A percentile compares a stretch with the other conserved stretches of the same genome.
Conservation (phyloP, 2,113 vertebrate genomes). For the Casuarius casuarius region DNA sequence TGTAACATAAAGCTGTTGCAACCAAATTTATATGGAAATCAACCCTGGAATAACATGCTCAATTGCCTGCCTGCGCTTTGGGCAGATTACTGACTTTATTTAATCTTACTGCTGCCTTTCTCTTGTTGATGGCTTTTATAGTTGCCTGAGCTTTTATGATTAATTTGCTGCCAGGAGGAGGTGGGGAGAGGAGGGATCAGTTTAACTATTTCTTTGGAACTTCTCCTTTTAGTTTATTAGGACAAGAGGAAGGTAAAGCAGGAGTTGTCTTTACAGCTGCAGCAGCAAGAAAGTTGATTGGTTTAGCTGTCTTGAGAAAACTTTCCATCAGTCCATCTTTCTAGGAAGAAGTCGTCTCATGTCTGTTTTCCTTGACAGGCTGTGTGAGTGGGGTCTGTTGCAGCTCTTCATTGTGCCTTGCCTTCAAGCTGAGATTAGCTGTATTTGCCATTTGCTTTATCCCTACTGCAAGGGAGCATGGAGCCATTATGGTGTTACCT, state of each 20-base stretch:
- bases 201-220: not conserved
- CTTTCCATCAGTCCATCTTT: not conserved
- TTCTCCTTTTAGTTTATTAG: not conserved
- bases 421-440: not conserved
- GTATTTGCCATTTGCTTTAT: not conserved
- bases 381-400: not conserved
- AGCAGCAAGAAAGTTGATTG: not conserved
- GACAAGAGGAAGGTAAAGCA: not conserved
- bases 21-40: not conserved
- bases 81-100: not conserved
- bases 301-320: not conserved
- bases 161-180: not conserved
- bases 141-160: not conserved
- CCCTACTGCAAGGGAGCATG: not conserved
- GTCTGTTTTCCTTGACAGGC: not conserved
- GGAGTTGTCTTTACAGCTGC: not conserved
- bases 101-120: not conserved
- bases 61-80: not conserved
- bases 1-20: not conserved
- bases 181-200: not conserved
- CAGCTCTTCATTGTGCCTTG: not conserved
- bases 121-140: slow-evolving; percentile 8
- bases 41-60: not conserved
- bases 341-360: not conserved
- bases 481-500: not conserved